Percentiles rank a stretch among this genome's conserved stretches.
These are phyloP conservation scores for Catostylus mosaicus DNA, from an alignment of 30 jellyfish, hydroid and myxozoan species.

Conservation along the genomic window DNA sequence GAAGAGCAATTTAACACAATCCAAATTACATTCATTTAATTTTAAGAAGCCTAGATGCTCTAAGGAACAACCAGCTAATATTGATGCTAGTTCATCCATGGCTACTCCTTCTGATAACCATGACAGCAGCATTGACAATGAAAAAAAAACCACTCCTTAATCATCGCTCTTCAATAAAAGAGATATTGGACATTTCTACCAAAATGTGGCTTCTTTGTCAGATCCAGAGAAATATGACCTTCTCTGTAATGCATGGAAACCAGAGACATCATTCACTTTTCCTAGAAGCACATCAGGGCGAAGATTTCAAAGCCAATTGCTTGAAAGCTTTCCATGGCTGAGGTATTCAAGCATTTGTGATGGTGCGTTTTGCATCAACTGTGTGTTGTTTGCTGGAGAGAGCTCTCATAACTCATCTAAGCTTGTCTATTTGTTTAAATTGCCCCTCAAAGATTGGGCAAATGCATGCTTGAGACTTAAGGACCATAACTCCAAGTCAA, in stretches of 20 bases:
- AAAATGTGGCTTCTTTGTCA: neutral
- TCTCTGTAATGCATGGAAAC: constrained; percentile 23
- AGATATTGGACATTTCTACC: constrained; percentile 13
- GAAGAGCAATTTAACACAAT: too few relatives aligned
- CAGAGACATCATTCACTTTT: constrained; percentile 13
- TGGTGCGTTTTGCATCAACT: constrained; percentile 75
- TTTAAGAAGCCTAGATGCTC: neutral
- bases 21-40: too few relatives aligned
- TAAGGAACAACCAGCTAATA: neutral
- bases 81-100: neutral
- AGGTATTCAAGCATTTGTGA: constrained; percentile 42
- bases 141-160: neutral
- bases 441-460: too few relatives aligned
- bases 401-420: constrained; percentile 25
- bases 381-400: constrained; percentile 57
- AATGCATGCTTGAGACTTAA: too few relatives aligned
- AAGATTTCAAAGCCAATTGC: constrained; percentile 50
- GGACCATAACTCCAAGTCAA: too few relatives aligned
- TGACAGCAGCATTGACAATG: neutral
- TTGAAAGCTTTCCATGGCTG: constrained; percentile 54
- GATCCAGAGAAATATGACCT: constrained; percentile 16
- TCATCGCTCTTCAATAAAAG: too few relatives aligned
- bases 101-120: neutral
- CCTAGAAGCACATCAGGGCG: constrained; percentile 41
- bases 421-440: too few relatives aligned